phyloP scores from a whole-genome alignment of 2,113 vertebrate genomes.

The Istiophorus platypterus region DNA sequence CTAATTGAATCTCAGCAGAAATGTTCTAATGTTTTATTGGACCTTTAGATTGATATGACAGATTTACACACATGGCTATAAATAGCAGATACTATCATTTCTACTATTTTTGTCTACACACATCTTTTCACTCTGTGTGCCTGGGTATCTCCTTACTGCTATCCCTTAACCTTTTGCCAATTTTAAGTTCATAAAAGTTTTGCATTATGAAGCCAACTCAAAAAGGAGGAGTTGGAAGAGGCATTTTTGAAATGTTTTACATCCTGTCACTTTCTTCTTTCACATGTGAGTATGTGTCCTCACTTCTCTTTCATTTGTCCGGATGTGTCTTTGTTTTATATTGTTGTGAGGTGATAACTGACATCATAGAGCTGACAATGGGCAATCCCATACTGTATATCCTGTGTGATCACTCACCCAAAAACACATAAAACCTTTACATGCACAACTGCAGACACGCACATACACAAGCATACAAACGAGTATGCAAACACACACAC shows the following conservation, averaged over 20 bases:
- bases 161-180: not conserved
- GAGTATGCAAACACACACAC: not conserved
- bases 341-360: constrained; percentile 33
- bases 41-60: not conserved
- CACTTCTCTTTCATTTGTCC: constrained; percentile 6
- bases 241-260: not conserved
- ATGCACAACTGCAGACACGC: not conserved
- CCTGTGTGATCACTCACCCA: constrained; percentile 27
- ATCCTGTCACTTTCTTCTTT: constrained; percentile 21
- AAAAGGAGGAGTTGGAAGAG: not conserved
- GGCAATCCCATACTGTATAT: not conserved
- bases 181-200: not conserved
- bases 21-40: not conserved
- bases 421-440: constrained; percentile 15
- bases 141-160: not conserved
- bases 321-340: constrained; percentile 9
- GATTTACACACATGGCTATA: not conserved
- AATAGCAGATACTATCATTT: not conserved
- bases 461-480: not conserved
- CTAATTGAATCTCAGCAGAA: not conserved
- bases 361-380: constrained; percentile 13
- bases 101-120: not conserved
- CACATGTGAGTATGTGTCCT: not conserved
- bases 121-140: not conserved
- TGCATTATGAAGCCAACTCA: not conserved